Evolutionary conservation across 2,797 vertebrate genomes (phyloP).

Genomic region (Sebastes diaconus): DNA sequence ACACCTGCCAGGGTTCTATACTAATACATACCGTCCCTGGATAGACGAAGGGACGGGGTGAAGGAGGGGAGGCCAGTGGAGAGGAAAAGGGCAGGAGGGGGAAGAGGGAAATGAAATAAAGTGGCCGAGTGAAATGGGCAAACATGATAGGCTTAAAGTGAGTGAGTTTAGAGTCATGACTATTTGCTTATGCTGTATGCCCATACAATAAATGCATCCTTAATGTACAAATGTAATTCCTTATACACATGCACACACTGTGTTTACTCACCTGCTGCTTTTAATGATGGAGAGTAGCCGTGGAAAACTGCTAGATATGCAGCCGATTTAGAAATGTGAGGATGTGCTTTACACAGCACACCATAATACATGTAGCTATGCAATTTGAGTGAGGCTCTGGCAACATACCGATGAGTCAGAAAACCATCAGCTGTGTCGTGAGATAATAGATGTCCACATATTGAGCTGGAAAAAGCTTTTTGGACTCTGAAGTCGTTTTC

Average conservation of each 20-base stretch:
- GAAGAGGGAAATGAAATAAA: conserved; percentile 8
- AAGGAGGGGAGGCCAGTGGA: background rate
- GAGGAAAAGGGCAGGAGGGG: conserved; percentile 10
- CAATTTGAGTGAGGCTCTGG: background rate
- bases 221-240: conserved; percentile 27
- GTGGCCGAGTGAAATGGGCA: conserved; percentile 20
- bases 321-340: conserved; percentile 3
- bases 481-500: background rate
- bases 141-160: conserved; percentile 23
- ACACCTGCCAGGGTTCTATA: conserved; percentile 74
- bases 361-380: background rate
- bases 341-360: background rate
- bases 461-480: background rate
- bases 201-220: conserved; percentile 1
- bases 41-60: conserved; percentile 43
- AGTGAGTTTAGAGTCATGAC: background rate
- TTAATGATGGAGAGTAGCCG: background rate
- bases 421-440: background rate
- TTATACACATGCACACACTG: background rate
- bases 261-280: conserved; percentile 25
- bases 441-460: background rate
- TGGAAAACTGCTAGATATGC: conserved; percentile 2
- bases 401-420: background rate
- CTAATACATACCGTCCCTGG: conserved; percentile 60
- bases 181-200: conserved; percentile 22